Percentiles rank a stretch among this genome's conserved stretches.
phyloP scores from a whole-genome alignment of 1,140 invertebrate species.

The Zaprionus davidi region DNA sequence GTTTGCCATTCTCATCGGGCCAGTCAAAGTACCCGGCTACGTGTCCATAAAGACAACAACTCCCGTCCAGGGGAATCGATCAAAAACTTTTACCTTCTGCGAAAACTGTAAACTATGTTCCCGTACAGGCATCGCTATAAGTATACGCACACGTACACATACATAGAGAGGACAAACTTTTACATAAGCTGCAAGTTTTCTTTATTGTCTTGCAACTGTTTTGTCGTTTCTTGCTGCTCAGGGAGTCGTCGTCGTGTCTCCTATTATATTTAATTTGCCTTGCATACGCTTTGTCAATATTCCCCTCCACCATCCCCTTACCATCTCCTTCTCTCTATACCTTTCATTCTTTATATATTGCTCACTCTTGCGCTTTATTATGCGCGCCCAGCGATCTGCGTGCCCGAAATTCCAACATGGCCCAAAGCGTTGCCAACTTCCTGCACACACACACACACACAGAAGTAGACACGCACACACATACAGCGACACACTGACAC shows the following conservation, averaged over 20 bases:
- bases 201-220: slow-evolving; percentile 52
- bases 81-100: slow-evolving; percentile 46
- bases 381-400: slow-evolving; percentile 14
- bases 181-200: slow-evolving; percentile 65
- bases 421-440: slow-evolving; percentile 73
- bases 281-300: slow-evolving; percentile 79
- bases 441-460: slow-evolving; percentile 57
- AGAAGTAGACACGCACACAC: slow-evolving; percentile 24
- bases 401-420: slow-evolving; percentile 64
- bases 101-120: slow-evolving; percentile 26
- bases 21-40: slow-evolving; percentile 27
- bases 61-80: slow-evolving; percentile 58
- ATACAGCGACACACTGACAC: slow-evolving; percentile 26
- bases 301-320: slow-evolving; percentile 28
- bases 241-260: slow-evolving; percentile 22
- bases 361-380: not conserved
- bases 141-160: slow-evolving; percentile 31
- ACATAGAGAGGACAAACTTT: slow-evolving; percentile 42
- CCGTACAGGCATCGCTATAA: slow-evolving; percentile 1
- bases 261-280: slow-evolving; percentile 78
- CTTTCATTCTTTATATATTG: not conserved
- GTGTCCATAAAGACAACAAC: slow-evolving; percentile 58
- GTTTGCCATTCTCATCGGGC: not conserved
- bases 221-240: slow-evolving; percentile 19
- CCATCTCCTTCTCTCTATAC: not conserved